phyloP scores from a whole-genome alignment of 2,888 invertebrate species.

The Drosophila ochracea region DNA sequence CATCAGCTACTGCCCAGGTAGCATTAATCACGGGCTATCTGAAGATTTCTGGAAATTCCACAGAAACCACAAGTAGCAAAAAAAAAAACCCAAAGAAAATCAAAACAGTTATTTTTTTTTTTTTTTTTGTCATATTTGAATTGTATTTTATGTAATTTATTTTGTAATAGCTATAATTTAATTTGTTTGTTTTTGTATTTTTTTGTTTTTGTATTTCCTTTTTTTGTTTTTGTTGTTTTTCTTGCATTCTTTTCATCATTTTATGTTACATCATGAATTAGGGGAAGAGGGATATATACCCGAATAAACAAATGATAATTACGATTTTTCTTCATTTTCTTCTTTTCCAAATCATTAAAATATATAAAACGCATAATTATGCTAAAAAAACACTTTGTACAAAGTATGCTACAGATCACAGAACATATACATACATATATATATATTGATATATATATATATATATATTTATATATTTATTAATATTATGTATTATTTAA shows the following conservation, averaged over 20 bases:
- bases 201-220: conserved; percentile 1
- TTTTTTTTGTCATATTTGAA: conserved; percentile 36
- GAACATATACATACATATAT: conserved; percentile 82
- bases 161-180: conserved; percentile 63
- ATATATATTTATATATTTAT: conserved; percentile 52
- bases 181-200: conserved; percentile 28
- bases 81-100: conserved; percentile 11
- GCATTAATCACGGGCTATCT: not conserved
- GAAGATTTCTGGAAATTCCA: conserved; percentile 2
- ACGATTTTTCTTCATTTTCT: conserved; percentile 15
- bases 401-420: conserved; percentile 85
- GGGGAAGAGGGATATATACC: conserved; percentile 13
- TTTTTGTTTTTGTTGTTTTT: conserved; percentile 12
- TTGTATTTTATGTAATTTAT: conserved; percentile 68
- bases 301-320: conserved; percentile 25
- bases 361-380: conserved; percentile 76
- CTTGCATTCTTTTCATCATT: conserved; percentile 33
- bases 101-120: conserved; percentile 25
- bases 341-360: conserved; percentile 54
- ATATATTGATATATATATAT: conserved; percentile 62
- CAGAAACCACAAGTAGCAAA: not conserved
- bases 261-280: conserved; percentile 29
- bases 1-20: conserved; percentile 39
- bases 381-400: conserved; percentile 84
- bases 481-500: conserved; percentile 58